Evolutionary conservation across 2,888 invertebrate genomes (phyloP), one percentile per base, ranked within the genome.

Genomic region (Aradus depressus): DNA sequence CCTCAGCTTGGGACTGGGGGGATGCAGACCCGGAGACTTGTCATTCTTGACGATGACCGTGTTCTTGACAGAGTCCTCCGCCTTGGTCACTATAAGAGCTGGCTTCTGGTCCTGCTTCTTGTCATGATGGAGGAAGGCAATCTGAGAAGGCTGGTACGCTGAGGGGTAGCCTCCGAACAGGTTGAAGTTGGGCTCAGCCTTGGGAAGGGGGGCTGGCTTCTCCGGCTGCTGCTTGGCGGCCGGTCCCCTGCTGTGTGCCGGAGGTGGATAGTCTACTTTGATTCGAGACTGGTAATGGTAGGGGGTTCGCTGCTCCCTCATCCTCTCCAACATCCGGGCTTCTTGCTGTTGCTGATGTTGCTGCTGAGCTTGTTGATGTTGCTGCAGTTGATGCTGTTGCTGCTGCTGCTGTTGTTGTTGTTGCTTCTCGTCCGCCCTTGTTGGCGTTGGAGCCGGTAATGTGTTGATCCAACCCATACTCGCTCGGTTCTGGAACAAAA

Each of bases 31-130:
- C 63, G 76, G 77, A 4, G 68, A 64, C 65, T 81, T 79, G 48
- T 83, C 84, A 66, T 84, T 83, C 65, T 84, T 84, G 55, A 84
- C 84, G 66, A 84, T 84, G 65, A 84, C 84, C 63, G 82, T 80
- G 67, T 76, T 81, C 67, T 82, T 83, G 61, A 73, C 70, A 51
- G 49, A 44, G 42, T 48, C 52, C 50, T 64, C 56, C 44, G 56
- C 55, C 54, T 60, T 59, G 41, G 60, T 57, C 32, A 57, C 55
- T 23, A 59, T 45, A 32, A 55, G 50, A 45, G 54, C 53, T 5
- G 47, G 77, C 59, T 72, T 71, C 66, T 77, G 77, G 52, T 74
- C 71, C 67, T 80, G 80, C 62, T 77, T 75, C 64, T 81, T 80
- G 62, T 72, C 55, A 45, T 72, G 51, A 61, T 58, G 60, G 52